phyloP scores from a whole-genome alignment of 2,113 vertebrate genomes.

The Corythaixoides concolor region DNA sequence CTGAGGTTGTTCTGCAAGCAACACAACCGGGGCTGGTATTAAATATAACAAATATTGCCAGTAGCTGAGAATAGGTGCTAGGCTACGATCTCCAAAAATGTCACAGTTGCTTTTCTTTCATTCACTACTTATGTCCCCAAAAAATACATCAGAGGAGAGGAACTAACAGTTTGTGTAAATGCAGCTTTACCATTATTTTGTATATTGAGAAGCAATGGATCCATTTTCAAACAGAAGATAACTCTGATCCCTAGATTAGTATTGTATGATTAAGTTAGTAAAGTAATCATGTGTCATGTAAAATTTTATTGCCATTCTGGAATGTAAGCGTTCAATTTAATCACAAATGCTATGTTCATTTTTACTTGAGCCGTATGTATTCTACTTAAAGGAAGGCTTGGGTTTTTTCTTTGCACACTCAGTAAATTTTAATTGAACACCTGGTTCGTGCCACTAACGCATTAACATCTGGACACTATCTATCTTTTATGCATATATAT shows the following conservation, averaged over 20 bases:
- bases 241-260: conserved; percentile 6
- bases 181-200: not conserved
- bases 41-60: not conserved
- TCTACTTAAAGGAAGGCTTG: conserved; percentile 56
- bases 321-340: conserved; percentile 40
- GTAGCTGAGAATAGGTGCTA: not conserved
- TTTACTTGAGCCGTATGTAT: conserved; percentile 36
- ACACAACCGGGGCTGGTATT: not conserved
- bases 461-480: conserved; percentile 71
- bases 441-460: conserved; percentile 73
- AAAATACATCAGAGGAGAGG: not conserved
- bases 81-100: not conserved
- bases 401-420: conserved; percentile 40
- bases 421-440: conserved; percentile 76
- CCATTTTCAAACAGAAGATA: conserved; percentile 11
- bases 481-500: conserved; percentile 62
- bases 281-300: conserved; percentile 20
- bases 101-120: not conserved
- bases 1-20: not conserved
- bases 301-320: not conserved
- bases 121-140: not conserved
- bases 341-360: conserved; percentile 16
- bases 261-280: conserved; percentile 54
- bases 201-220: not conserved
- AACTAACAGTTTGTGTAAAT: not conserved